phyloP scores from a whole-genome alignment of 2,888 invertebrate genomes.

The Agriotes lineatus region DNA sequence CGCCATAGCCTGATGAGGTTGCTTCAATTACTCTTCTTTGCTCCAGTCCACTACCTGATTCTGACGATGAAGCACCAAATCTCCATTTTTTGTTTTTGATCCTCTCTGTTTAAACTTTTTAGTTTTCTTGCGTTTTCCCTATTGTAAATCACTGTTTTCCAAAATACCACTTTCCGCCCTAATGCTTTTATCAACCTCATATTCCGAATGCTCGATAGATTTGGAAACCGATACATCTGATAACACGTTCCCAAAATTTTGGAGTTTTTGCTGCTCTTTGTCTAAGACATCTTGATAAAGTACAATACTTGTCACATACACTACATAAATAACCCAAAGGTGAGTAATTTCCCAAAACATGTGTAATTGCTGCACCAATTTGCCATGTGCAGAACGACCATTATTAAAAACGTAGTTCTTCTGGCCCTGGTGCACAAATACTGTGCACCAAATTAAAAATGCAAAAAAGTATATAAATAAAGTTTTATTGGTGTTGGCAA shows the following conservation, averaged over 20 bases:
- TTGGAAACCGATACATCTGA: neutral
- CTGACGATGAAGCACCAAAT: neutral
- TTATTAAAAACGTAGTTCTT: neutral
- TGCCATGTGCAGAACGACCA: too few relatives aligned
- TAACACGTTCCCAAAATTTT: neutral
- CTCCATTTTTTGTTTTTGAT: neutral
- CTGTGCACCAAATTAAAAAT: too few relatives aligned
- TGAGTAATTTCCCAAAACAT: neutral
- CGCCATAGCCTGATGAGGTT: too few relatives aligned
- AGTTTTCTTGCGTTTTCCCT: too few relatives aligned
- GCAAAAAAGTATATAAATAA: neutral
- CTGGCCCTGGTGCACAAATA: neutral
- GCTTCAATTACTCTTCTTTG: neutral
- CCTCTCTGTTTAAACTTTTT: neutral
- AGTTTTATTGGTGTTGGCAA: neutral
- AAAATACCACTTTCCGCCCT: neutral
- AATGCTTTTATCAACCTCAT: neutral
- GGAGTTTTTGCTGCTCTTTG: neutral
- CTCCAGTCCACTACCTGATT: neutral
- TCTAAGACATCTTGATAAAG: neutral
- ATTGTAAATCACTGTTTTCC: neutral
- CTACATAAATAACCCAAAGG: neutral
- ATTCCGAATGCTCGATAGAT: neutral
- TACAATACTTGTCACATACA: neutral
- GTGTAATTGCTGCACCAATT: neutral